Base-by-base conservation (phyloP, 2,797 vertebrate species). In the Thalassophryne amazonica region DNA sequence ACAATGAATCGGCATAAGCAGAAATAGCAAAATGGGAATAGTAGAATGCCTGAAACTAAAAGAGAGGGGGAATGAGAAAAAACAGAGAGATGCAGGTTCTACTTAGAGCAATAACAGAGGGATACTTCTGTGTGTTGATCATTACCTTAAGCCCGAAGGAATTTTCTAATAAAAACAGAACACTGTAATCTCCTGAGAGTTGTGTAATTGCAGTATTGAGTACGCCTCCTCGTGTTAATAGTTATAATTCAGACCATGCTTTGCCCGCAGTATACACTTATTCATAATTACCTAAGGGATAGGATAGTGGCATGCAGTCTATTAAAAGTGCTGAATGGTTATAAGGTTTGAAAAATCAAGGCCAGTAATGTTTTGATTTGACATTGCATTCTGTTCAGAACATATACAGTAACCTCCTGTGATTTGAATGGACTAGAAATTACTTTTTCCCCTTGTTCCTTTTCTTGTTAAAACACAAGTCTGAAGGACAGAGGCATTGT, bases 261-360 rank as follows among this genome's bases (percentile, higher is more conserved):
- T 61, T 75, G 73, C 77, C 75, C 85, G 77, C 70, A 73, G n/a
- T 78, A 77, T 82, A 79, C 80, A 87, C 88, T 73, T 86, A 83
- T 85, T 87, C 81, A 78, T 77, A 79, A 87, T 83, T 83, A 87
- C 82, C 84, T 84, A 64, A 76, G 86, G 87, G 87, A 76, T 67
- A 62, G 62, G 61, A 77, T 47, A 61, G 74, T 13, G 20, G 21
- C 27, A 58, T 54, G 59, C 49, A 53, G 54, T 76, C 74, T 83
- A 80, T 84, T 87, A 85, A 83, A 84, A 74, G 54, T 67, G 31
- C 3, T 62, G 69, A 76, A 60, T 50, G 19, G 42, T 77, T 60
- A 56, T 55, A 55, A 46, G 36, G 52, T 58, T 52, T 59, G 24
- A 55, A 51, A 66, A 67, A 76, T 60, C 18, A 60, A 51, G 23